Percentiles rank a stretch among this genome's conserved stretches.
phyloP scores from a whole-genome alignment of 2,113 vertebrate species.

The Poecile atricapillus region DNA sequence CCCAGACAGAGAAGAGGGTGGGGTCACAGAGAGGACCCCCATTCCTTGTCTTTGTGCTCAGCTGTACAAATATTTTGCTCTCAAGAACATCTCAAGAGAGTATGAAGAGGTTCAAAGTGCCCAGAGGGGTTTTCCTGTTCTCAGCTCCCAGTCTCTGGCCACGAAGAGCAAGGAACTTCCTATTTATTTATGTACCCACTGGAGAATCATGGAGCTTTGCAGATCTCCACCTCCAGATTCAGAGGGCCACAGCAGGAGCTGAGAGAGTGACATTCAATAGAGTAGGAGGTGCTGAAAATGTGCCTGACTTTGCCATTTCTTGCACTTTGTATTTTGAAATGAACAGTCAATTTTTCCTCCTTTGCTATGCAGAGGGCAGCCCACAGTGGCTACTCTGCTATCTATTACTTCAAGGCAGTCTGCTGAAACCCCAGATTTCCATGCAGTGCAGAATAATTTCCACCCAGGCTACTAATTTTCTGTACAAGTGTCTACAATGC shows the following conservation, averaged over 20 bases:
- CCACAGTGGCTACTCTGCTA: background rate
- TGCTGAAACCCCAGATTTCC: background rate
- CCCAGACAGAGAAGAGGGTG: background rate
- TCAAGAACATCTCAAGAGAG: background rate
- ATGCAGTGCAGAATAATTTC: background rate
- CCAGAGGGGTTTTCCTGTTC: background rate
- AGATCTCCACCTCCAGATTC: slow-evolving; percentile 2
- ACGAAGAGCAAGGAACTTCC: background rate
- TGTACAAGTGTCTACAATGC: background rate
- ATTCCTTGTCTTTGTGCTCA: background rate
- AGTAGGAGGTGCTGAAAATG: background rate
- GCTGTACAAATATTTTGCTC: background rate
- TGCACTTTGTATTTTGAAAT: slow-evolving; percentile 8
- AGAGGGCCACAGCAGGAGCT: background rate
- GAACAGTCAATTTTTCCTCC: background rate
- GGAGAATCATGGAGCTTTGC: background rate
- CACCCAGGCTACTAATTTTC: background rate
- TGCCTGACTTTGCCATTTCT: background rate
- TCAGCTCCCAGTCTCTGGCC: background rate
- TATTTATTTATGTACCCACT: background rate
- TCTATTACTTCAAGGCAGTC: background rate
- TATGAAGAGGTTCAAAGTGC: background rate
- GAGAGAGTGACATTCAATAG: background rate
- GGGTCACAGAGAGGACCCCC: background rate
- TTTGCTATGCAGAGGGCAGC: background rate